Conservation (phyloP, 2,888 invertebrate genomes). For the Choreutis nemorana region DNA sequence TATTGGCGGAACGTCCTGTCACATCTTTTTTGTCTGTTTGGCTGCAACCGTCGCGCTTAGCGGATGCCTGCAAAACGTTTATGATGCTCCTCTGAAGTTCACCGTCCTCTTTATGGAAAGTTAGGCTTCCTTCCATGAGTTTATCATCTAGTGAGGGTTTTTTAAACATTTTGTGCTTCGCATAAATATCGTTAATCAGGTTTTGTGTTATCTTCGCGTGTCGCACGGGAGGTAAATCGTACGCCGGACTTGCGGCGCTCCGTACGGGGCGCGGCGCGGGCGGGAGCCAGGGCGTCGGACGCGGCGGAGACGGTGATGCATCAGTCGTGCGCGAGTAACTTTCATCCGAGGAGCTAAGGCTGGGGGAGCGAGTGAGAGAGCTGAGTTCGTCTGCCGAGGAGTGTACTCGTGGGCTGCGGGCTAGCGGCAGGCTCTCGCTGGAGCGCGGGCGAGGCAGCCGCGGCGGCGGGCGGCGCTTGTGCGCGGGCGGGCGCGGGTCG, state of each 20-base stretch:
- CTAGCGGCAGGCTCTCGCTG: constrained; percentile 70
- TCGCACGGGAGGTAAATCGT: constrained; percentile 69
- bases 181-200: constrained; percentile 45
- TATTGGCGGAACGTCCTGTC: constrained; percentile 33
- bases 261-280: constrained; percentile 42
- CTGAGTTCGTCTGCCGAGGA: constrained; percentile 86
- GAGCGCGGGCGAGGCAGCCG: constrained; percentile 71
- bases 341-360: constrained; percentile 85
- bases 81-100: constrained; percentile 57
- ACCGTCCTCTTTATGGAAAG: constrained; percentile 55
- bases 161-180: constrained; percentile 45
- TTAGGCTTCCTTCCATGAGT: constrained; percentile 37
- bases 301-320: constrained; percentile 69
- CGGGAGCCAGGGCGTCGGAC: constrained; percentile 62
- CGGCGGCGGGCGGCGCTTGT: constrained; percentile 43
- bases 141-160: constrained; percentile 51
- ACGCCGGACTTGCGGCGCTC: constrained; percentile 59
- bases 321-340: constrained; percentile 84
- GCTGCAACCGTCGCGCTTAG: constrained; percentile 70
- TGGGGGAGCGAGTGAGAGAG: constrained; percentile 81
- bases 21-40: constrained; percentile 73
- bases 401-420: constrained; percentile 69
- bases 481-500: constrained; percentile 40
- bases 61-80: constrained; percentile 61
- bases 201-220: constrained; percentile 37